Evolutionary conservation across 2,113 vertebrate species (phyloP).

Genomic region (Salvator merianae): DNA sequence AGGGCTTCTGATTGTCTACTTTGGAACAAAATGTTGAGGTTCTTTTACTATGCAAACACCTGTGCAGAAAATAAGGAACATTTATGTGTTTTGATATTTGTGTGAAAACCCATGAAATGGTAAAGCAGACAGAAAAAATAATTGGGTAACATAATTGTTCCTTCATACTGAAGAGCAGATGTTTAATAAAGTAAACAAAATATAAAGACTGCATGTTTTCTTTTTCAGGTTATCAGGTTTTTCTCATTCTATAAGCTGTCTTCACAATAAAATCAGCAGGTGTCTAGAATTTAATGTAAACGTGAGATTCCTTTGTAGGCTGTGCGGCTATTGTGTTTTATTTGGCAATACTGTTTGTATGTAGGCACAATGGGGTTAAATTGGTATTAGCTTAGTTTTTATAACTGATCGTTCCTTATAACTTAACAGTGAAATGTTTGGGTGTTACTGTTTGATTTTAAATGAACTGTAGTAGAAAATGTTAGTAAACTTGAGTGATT

Average conservation of each 20-base stretch:
- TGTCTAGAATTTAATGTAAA: neutral
- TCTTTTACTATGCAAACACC: neutral
- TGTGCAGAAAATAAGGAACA: neutral
- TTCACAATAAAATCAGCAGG: conserved; percentile 8
- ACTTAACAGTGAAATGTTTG: neutral
- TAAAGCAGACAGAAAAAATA: neutral
- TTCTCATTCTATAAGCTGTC: neutral
- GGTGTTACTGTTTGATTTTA: conserved; percentile 2
- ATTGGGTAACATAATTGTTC: neutral
- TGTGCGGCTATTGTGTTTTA: neutral
- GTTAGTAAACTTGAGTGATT: neutral
- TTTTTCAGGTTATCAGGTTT: neutral
- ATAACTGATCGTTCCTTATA: neutral
- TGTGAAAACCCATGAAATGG: neutral
- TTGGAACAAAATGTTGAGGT: neutral
- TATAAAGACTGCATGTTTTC: neutral
- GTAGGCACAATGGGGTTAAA: neutral
- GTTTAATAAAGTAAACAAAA: neutral
- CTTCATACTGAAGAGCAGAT: neutral
- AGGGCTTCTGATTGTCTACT: neutral
- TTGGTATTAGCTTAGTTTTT: conserved; percentile 30
- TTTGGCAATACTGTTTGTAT: conserved; percentile 1
- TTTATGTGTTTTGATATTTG: neutral
- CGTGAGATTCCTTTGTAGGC: neutral
- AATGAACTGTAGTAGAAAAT: neutral